These are phyloP conservation scores for Hoplias malabaricus DNA, from an alignment of 2,113 vertebrate genomes.

Conservation along the genomic window DNA sequence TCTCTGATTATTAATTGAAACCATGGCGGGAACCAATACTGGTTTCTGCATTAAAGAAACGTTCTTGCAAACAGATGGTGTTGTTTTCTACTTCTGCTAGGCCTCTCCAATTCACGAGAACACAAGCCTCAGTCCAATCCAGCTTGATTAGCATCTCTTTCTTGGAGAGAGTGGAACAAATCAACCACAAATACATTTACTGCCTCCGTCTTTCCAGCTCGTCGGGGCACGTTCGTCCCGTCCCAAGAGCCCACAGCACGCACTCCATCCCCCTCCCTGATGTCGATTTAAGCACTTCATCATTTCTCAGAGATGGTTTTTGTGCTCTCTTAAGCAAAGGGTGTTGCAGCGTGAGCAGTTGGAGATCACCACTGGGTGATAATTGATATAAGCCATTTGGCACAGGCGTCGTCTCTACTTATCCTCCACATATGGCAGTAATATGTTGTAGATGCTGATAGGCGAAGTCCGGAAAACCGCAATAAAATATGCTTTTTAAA, in stretches of 20 bases:
- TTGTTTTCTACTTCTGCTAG: slow-evolving; percentile 61
- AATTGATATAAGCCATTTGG: slow-evolving; percentile 68
- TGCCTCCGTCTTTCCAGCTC: slow-evolving; percentile 55
- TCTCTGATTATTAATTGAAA: slow-evolving; percentile 65
- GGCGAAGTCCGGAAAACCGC: slow-evolving; percentile 50
- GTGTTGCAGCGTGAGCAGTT: slow-evolving; percentile 49
- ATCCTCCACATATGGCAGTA: slow-evolving; percentile 60
- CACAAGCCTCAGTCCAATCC: slow-evolving; percentile 18
- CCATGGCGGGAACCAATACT: slow-evolving; percentile 54
- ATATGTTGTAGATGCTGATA: slow-evolving; percentile 57
- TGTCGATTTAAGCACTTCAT: slow-evolving; percentile 57
- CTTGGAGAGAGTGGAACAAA: slow-evolving; percentile 48
- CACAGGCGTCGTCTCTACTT: slow-evolving; percentile 24
- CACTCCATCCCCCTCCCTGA: slow-evolving; percentile 13
- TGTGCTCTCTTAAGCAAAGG: slow-evolving; percentile 54
- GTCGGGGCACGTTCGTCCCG: slow-evolving; percentile 34
- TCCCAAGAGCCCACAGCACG: slow-evolving; percentile 38
- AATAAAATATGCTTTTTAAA: slow-evolving; percentile 50
- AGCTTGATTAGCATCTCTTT: slow-evolving; percentile 49
- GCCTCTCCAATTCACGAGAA: slow-evolving; percentile 41
- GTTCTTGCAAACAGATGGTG: slow-evolving; percentile 63
- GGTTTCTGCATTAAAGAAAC: slow-evolving; percentile 59
- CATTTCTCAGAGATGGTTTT: slow-evolving; percentile 47
- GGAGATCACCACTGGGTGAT: slow-evolving; percentile 53
- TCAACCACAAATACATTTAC: slow-evolving; percentile 57